Evolutionary conservation across 2,113 vertebrate genomes (phyloP).

Genomic region (Hymenochirus boettgeri): DNA sequence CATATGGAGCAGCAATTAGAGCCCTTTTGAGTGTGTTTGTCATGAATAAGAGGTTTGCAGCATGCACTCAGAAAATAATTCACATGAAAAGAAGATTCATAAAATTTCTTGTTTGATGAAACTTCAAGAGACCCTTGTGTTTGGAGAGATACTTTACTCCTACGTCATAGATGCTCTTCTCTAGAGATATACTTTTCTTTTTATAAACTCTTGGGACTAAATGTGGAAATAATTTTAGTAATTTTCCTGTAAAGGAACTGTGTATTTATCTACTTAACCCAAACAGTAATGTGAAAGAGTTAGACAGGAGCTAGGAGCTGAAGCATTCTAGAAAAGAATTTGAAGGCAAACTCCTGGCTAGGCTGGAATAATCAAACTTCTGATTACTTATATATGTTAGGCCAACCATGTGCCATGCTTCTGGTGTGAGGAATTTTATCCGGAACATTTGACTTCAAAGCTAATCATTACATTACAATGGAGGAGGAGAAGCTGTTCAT

Average conservation of each 20-base stretch:
- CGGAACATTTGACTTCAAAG: too few species aligned
- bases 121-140: slow-evolving; percentile 34
- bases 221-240: slow-evolving; percentile 12
- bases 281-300: background rate
- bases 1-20: slow-evolving; percentile 25
- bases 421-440: too few species aligned
- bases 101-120: slow-evolving; percentile 35
- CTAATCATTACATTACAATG: too few species aligned
- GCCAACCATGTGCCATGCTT: too few species aligned
- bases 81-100: slow-evolving; percentile 23
- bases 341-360: background rate
- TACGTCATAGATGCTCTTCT: slow-evolving; percentile 27
- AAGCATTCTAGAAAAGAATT: background rate
- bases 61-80: background rate
- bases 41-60: slow-evolving; percentile 5
- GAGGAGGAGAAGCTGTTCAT: too few species aligned
- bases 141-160: slow-evolving; percentile 26
- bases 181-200: slow-evolving; percentile 1
- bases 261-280: slow-evolving; percentile 23
- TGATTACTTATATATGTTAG: too few species aligned
- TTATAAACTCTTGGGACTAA: slow-evolving; percentile 8
- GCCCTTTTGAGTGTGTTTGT: slow-evolving; percentile 8
- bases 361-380: background rate
- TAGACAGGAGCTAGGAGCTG: background rate
- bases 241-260: slow-evolving; percentile 22